Evolutionary conservation across 1,140 invertebrate species (phyloP).

Genomic region (Globodera rostochiensis): DNA sequence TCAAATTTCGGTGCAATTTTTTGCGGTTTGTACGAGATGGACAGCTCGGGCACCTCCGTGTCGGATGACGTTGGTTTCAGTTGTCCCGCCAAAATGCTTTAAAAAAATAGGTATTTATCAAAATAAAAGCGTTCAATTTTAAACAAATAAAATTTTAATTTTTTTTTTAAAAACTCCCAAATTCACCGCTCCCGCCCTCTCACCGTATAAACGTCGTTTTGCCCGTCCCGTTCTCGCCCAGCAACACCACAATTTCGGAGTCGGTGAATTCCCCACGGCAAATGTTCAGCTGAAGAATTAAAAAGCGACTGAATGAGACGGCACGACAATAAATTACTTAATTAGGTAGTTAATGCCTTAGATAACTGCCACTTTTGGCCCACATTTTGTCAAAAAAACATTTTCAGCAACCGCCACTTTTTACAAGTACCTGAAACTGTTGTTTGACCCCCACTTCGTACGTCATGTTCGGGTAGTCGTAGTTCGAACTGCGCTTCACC

Average conservation of each 20-base stretch:
- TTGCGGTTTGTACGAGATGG: constrained; percentile 99
- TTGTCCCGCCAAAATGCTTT: constrained; percentile 93
- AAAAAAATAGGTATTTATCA: constrained; percentile 12
- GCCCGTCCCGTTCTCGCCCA: constrained; percentile 98
- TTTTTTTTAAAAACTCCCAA: constrained; percentile 6
- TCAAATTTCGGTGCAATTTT: constrained; percentile 93
- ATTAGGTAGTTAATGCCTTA: too few relatives aligned
- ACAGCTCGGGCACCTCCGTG: constrained; percentile 83
- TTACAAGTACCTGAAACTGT: background rate
- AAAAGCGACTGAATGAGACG: constrained; percentile 14
- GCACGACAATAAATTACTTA: too few relatives aligned
- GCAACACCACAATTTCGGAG: constrained; percentile 95
- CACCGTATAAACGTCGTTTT: constrained; percentile 93
- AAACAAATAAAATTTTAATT: background rate
- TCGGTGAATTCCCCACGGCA: constrained; percentile 93
- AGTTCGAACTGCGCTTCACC: constrained; percentile 91
- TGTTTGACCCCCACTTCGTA: constrained; percentile 59
- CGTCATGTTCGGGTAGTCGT: constrained; percentile 83
- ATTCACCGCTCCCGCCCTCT: constrained; percentile 13
- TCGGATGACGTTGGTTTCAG: constrained; percentile 84
- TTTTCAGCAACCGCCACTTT: too few relatives aligned
- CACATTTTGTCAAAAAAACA: background rate
- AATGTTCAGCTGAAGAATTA: constrained; percentile 80
- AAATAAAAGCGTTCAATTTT: background rate
- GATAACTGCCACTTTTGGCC: background rate